Evolutionary conservation across 1,140 invertebrate species (phyloP), one percentile per base, ranked within the genome.

Genomic region (Scaptomyza graminum): DNA sequence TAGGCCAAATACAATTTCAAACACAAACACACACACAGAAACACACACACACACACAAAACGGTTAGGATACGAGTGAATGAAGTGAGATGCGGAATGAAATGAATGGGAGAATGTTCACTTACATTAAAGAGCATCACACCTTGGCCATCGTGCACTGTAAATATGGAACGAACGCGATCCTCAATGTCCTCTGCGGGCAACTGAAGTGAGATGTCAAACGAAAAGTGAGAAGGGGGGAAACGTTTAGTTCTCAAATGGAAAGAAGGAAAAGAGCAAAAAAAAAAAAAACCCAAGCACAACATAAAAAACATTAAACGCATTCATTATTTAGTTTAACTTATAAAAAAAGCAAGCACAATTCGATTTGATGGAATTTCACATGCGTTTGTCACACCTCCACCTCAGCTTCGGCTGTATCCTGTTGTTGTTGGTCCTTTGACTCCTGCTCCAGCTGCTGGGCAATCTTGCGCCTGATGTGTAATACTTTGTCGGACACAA

Each of bases 71-170:
- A 65, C 51, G 13, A 66, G n/a, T n/a, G 47, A 9, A 66, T 28
- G 43, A 55, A 11, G 8, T 12, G 4, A 3, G 25, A 41, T 41
- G 28, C 5, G 16, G 13, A 28, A 13, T 13, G 34, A 39, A 39
- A 25, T 57, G 16, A 8, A 59, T 31, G 13, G 13, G 12, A 31
- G 13, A 9, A 8, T 12, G 43, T 44, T 5, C 44, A 85, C 85
- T 90, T 90, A 90, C 85, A 77, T 90, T 79, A 54, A 90, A 90
- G 39, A 90, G 44, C 43, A 69, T 64, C 34, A 90, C 74, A 70
- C 82, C 85, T 12, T 62, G 7, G 49, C 74, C 69, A 22, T 76
- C 55, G 62, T 54, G 59, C 28, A 88, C 39, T 62, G 43, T 55
- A 47, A 90, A 90, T 57, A 87, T 54, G n/a, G 67, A 46, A 51